Conservation (phyloP, 1,140 invertebrate genomes). For the Tetranychus cinnabarinus region DNA sequence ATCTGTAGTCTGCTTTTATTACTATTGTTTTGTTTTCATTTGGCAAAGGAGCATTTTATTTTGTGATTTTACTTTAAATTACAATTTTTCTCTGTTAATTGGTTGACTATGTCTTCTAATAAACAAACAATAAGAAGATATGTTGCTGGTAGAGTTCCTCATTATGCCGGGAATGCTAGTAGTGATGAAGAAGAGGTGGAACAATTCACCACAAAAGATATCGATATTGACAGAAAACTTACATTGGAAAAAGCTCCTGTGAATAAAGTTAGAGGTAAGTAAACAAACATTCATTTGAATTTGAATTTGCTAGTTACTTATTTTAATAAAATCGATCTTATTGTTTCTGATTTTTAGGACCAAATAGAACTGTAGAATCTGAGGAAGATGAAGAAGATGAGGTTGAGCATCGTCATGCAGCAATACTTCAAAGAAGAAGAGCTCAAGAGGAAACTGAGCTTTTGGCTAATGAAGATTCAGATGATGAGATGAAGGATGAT, state of each 20-base stretch:
- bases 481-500: slow-evolving; percentile 10
- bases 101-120: slow-evolving; percentile 5
- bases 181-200: slow-evolving; percentile 3
- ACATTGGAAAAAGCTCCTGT: neutral
- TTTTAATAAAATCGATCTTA: neutral
- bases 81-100: too few species aligned
- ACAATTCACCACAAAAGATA: neutral
- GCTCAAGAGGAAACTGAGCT: slow-evolving; percentile 20
- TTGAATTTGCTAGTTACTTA: neutral
- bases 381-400: slow-evolving; percentile 32
- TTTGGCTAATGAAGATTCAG: neutral
- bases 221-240: neutral
- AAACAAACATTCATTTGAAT: neutral
- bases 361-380: neutral
- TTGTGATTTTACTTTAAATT: too few species aligned
- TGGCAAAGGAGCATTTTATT: too few species aligned
- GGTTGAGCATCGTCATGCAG: slow-evolving; percentile 24
- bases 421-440: slow-evolving; percentile 29
- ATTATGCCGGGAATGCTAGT: slow-evolving; percentile 49
- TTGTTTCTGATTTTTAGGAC: neutral
- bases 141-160: slow-evolving; percentile 29
- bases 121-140: neutral
- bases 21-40: too few species aligned
- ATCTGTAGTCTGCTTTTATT: too few species aligned
- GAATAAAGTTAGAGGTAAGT: neutral